Evolutionary conservation across 2,888 invertebrate species (phyloP), one percentile per base, ranked within the genome.

Genomic region (Listrodromus nycthemerus): DNA sequence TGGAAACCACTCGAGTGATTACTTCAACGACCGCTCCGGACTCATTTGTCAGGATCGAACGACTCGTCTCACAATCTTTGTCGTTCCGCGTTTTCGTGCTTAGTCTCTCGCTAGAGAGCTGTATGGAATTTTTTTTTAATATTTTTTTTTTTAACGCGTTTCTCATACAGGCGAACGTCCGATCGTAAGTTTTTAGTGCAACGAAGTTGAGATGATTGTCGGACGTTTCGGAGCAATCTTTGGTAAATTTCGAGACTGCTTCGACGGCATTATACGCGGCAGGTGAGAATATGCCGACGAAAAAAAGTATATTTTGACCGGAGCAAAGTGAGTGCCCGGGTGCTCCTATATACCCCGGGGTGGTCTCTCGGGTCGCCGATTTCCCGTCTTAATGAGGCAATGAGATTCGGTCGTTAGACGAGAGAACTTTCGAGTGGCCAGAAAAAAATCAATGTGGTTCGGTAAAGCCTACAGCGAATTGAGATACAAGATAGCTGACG

Each of bases 41-140:
- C 85, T 86, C 90, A 90, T 90, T 90, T 89, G 86, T 90, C 90
- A 90, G 89, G 87, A 90, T 89, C 78, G 89, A 37, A 45, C 21
- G 37, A 19, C 30, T 27, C 63, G 48, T 48, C 52, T 78, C 70
- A 63, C 67, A 73, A 61, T 66, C 24, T 70, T 19, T 19, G 52
- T 27, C 58, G 67, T 67, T 63, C 24, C 21, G 27, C n/a, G 37
- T 52, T 50, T 41, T 27, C 24, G 30, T 10, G 71, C 61, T 16
- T 27, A 13, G 4, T 58, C 27, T 24, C 24, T 58, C 24, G 24
- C 58, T 58, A 24, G 13, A 58, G 27, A 52, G 8, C 19, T 19
- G 50, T 19, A 19, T 19, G 50, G 19, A 52, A 16, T 16, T 7
- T 19, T 7, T 16, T 37, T 37, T 37, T 37, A 37, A 37, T 1